phyloP scores from a whole-genome alignment of 2,113 vertebrate species.

The Periophthalmodon schlosseri region DNA sequence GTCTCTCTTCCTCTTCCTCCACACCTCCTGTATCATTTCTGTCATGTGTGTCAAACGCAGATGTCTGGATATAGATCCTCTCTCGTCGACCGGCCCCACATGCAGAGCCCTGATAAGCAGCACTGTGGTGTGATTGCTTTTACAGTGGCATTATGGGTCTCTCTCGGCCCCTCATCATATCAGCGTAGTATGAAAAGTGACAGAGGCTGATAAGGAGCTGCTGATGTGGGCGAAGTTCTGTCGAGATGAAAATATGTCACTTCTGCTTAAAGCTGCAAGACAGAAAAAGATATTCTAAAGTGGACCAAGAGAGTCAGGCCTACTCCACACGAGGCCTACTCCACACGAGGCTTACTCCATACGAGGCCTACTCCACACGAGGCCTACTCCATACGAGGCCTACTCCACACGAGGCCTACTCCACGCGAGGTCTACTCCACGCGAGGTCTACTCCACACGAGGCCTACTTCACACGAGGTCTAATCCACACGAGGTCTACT shows the following conservation, averaged over 20 bases:
- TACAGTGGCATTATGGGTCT: conserved; percentile 18
- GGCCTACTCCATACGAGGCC: no score
- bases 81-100: conserved; percentile 18
- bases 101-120: conserved; percentile 40
- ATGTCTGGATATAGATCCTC: conserved; percentile 3
- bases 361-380: no score
- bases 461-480: no score
- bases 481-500: no score
- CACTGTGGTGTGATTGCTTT: conserved; percentile 26
- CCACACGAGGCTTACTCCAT: no score
- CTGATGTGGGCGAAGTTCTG: conserved; percentile 1
- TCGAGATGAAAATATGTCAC: conserved; percentile 18
- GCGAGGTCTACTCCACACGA: no score
- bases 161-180: conserved; percentile 17
- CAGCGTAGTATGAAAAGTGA: conserved; percentile 25
- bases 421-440: no score
- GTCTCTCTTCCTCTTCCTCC: not conserved
- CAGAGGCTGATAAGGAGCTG: conserved; percentile 22
- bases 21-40: conserved; percentile 11
- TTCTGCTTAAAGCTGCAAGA: conserved; percentile 31
- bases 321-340: no score
- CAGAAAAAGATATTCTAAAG: conserved; percentile 14
- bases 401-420: no score
- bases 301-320: not conserved
- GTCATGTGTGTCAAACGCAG: conserved; percentile 23